Evolutionary conservation across 1,140 invertebrate species (phyloP).

Genomic region (Spodoptera litura): DNA sequence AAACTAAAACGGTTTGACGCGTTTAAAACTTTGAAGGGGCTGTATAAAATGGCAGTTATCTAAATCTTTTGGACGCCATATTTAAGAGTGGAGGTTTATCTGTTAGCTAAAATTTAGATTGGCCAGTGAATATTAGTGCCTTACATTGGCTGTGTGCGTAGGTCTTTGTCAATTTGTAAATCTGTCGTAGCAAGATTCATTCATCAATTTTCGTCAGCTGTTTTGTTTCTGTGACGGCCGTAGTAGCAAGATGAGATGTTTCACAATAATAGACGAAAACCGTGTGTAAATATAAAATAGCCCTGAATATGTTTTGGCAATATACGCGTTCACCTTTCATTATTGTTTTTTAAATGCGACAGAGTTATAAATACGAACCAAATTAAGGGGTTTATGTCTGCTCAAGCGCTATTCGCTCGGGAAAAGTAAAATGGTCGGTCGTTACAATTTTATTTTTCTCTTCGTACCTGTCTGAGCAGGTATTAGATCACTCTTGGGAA

Average conservation of each 20-base stretch:
- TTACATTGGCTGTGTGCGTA: no score
- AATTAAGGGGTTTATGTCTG: slow-evolving; percentile 30
- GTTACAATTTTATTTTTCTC: slow-evolving; percentile 6
- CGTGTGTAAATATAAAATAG: slow-evolving; percentile 42
- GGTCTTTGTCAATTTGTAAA: not conserved
- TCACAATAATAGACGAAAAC: slow-evolving; percentile 39
- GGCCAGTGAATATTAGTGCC: not conserved
- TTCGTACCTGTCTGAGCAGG: slow-evolving; percentile 23
- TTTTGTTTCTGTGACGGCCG: slow-evolving; percentile 25
- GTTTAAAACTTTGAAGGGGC: slow-evolving; percentile 2
- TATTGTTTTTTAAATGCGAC: slow-evolving; percentile 36
- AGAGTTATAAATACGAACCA: slow-evolving; percentile 18
- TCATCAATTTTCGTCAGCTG: slow-evolving; percentile 23
- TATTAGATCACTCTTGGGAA: slow-evolving; percentile 21
- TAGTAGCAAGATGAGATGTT: slow-evolving; percentile 22
- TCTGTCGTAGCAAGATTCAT: not conserved
- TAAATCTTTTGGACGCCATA: not conserved
- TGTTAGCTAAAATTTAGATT: not conserved
- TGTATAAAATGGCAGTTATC: not conserved
- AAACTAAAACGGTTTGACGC: not conserved
- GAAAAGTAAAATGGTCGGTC: slow-evolving; percentile 31
- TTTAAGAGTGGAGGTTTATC: not conserved
- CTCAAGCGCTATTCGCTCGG: not conserved
- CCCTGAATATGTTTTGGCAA: slow-evolving; percentile 40
- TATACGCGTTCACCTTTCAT: slow-evolving; percentile 36